A percentile compares a stretch with the other conserved stretches of the same genome.
Conservation (phyloP, 1,140 invertebrate genomes). For the Planococcus citri region DNA sequence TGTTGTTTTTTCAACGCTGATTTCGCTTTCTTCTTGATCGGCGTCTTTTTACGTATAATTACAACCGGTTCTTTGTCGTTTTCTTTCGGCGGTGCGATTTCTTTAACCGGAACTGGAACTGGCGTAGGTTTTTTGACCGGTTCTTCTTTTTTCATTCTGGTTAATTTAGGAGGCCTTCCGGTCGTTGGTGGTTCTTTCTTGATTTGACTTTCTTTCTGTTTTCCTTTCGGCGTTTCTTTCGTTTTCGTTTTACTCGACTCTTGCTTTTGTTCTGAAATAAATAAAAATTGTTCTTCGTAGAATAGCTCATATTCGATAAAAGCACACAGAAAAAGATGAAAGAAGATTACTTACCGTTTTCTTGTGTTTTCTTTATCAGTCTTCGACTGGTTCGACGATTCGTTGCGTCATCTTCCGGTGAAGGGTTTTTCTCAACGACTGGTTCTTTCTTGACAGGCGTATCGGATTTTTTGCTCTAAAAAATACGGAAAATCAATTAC, state of each 20-base stretch:
- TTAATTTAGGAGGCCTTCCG: not conserved
- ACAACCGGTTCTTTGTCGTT: not conserved
- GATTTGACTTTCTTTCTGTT: too few species aligned
- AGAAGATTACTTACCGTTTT: not conserved
- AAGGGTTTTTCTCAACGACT: not conserved
- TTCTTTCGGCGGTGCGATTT: not conserved
- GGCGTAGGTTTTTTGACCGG: too few species aligned
- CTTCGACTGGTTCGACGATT: not conserved
- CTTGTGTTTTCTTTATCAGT: not conserved
- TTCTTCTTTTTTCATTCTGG: not conserved
- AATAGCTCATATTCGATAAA: too few species aligned
- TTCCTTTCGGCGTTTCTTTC: not conserved
- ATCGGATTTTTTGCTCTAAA: not conserved
- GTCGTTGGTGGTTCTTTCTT: not conserved
- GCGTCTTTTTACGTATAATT: not conserved
- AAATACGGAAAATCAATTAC: too few species aligned
- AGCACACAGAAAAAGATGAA: too few species aligned
- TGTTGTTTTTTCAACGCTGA: not conserved
- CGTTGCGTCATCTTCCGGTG: not conserved
- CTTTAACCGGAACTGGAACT: too few species aligned
- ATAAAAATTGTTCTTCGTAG: too few species aligned
- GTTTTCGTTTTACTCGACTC: not conserved
- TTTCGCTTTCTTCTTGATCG: not conserved
- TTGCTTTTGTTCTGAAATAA: too few species aligned
- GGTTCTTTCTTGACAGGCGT: not conserved